Percentiles rank a stretch among this genome's conserved stretches.
Conservation (phyloP, 2,797 vertebrate species). For the Eospalax fontanierii region DNA sequence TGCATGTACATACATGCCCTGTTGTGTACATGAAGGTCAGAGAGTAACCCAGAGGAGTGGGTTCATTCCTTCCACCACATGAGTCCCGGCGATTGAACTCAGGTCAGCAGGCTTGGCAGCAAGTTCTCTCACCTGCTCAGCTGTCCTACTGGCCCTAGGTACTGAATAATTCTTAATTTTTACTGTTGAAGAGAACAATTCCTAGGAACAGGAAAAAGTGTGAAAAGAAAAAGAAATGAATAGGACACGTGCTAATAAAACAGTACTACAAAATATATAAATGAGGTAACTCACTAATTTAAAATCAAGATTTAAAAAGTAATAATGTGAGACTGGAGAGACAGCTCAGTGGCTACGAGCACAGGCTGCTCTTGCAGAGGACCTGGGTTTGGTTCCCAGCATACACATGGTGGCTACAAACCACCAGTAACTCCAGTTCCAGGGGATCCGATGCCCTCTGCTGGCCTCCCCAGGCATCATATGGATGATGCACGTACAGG, state of each 20-base stretch:
- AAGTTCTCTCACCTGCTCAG: not conserved
- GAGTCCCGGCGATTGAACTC: not conserved
- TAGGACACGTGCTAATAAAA: not conserved
- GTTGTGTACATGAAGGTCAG: not conserved
- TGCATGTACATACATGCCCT: not conserved
- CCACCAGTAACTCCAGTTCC: too few species aligned
- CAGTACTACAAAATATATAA: not conserved
- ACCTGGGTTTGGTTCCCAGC: too few species aligned
- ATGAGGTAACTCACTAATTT: not conserved
- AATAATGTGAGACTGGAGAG: not conserved
- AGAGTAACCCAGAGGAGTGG: too few species aligned
- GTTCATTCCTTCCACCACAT: too few species aligned
- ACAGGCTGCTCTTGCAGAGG: too few species aligned
- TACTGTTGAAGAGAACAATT: not conserved
- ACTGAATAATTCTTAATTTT: slow-evolving; percentile 15
- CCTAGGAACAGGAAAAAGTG: not conserved
- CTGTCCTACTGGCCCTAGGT: not conserved
- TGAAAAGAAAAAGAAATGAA: slow-evolving; percentile 29
- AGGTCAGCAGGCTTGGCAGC: too few species aligned
- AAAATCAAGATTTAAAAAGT: slow-evolving; percentile 42
- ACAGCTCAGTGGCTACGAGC: too few species aligned
- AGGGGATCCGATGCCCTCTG: too few species aligned
- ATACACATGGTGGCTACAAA: too few species aligned
- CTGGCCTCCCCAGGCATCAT: too few species aligned
- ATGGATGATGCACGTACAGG: too few species aligned